These are phyloP conservation scores for Eueremaeus valkanovi DNA, from an alignment of 2,888 invertebrate species.

Conservation along the genomic window DNA sequence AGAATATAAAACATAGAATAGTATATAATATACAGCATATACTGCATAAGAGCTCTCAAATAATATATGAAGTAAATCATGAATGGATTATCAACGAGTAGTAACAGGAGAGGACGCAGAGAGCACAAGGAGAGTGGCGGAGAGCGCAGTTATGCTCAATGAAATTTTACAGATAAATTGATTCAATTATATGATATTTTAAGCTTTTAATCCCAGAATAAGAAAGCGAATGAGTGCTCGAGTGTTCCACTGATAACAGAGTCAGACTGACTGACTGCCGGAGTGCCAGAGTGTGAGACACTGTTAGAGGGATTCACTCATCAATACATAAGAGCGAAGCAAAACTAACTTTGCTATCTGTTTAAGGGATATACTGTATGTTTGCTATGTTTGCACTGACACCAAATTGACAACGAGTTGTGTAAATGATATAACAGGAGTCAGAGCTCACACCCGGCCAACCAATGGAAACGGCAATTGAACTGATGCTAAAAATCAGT, in stretches of 20 bases:
- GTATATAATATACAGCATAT: background rate
- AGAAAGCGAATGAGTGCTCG: background rate
- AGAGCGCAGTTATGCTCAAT: slow-evolving; percentile 12
- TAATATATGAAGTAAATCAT: slow-evolving; percentile 19
- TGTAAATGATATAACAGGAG: slow-evolving; percentile 28
- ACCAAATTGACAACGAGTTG: slow-evolving; percentile 21
- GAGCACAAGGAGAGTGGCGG: background rate
- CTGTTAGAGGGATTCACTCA: too few relatives aligned
- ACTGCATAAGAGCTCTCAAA: background rate
- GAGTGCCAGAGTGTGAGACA: too few relatives aligned
- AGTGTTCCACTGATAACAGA: background rate
- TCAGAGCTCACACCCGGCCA: background rate
- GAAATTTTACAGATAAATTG: slow-evolving; percentile 29
- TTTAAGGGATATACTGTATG: background rate
- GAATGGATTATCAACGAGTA: slow-evolving; percentile 13
- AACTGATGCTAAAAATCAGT: slow-evolving; percentile 5
- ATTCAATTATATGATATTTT: slow-evolving; percentile 23
- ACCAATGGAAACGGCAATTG: background rate
- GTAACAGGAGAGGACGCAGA: background rate
- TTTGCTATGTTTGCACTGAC: slow-evolving; percentile 14
- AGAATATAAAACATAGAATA: background rate
- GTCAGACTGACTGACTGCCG: background rate
- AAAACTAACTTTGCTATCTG: background rate
- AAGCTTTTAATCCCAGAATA: too few relatives aligned
- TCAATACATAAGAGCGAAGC: background rate